A percentile compares a stretch with the other conserved stretches of the same genome.
Evolutionary conservation across 2,888 invertebrate genomes (phyloP).

Genomic region (Amiota minor): DNA sequence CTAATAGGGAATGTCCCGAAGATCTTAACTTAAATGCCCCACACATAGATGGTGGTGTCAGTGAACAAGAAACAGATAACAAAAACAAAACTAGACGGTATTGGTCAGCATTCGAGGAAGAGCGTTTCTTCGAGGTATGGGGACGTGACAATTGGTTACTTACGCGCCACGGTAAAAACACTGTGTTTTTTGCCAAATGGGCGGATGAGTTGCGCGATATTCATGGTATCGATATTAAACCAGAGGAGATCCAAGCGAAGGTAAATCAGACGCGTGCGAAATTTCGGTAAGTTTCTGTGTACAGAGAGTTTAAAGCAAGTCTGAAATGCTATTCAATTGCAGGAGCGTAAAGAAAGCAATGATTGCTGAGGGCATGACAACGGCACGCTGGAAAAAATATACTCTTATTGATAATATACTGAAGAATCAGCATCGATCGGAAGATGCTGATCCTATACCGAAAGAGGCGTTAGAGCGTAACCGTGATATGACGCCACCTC

Average conservation of each 20-base stretch:
- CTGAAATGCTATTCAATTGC: neutral
- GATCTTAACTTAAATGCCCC: constrained; percentile 35
- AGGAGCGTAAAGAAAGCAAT: constrained; percentile 63
- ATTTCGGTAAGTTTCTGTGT: constrained; percentile 55
- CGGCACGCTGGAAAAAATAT: constrained; percentile 64
- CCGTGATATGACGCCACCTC: constrained; percentile 63
- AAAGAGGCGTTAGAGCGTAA: constrained; percentile 63
- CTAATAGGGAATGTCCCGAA: constrained; percentile 41
- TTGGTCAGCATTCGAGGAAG: constrained; percentile 68
- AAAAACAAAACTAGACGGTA: constrained; percentile 66
- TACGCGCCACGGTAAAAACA: constrained; percentile 66
- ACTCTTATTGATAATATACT: constrained; percentile 63
- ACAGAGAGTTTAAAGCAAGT: neutral
- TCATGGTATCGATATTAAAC: constrained; percentile 63
- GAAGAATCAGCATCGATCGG: constrained; percentile 65
- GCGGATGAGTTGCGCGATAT: constrained; percentile 63
- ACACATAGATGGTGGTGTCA: constrained; percentile 31
- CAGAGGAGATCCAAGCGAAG: constrained; percentile 68
- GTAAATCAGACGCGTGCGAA: constrained; percentile 70
- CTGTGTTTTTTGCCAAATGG: constrained; percentile 65
- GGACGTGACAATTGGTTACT: constrained; percentile 68
- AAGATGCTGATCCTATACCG: constrained; percentile 68
- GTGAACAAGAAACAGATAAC: constrained; percentile 53
- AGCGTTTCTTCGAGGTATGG: constrained; percentile 68
- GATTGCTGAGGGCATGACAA: constrained; percentile 51